A percentile compares a stretch with the other conserved stretches of the same genome.
phyloP scores from a whole-genome alignment of 2,888 invertebrate species.

The Parapristionchus giblindavisi region DNA sequence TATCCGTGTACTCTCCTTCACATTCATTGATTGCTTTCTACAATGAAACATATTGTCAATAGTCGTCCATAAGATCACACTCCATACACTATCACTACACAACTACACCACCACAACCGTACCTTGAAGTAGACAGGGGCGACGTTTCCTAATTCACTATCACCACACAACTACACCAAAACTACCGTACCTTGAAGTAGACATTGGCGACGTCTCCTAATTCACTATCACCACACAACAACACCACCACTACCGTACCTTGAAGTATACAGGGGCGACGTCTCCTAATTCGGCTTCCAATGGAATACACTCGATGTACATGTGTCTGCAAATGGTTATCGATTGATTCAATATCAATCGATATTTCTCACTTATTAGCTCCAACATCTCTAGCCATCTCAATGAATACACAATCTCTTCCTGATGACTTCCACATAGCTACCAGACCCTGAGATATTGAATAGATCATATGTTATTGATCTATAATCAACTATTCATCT shows the following conservation, averaged over 20 bases:
- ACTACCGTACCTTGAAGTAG: not conserved
- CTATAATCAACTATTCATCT: not conserved
- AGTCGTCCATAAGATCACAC: too few species aligned
- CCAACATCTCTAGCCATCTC: constrained; percentile 84
- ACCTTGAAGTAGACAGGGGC: not conserved
- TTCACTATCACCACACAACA: constrained; percentile 71
- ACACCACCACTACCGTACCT: constrained; percentile 74
- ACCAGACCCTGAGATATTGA: constrained; percentile 76
- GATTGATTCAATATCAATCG: not conserved
- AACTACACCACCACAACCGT: not conserved
- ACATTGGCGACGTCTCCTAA: too few species aligned
- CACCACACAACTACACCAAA: not conserved
- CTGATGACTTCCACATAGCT: constrained; percentile 79
- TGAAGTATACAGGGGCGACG: constrained; percentile 92
- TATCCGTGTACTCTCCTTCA: constrained; percentile 92
- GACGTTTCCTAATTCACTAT: too few species aligned
- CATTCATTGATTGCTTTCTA: constrained; percentile 92
- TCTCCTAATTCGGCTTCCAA: constrained; percentile 84
- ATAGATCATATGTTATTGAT: not conserved
- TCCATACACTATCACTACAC: too few species aligned
- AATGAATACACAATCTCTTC: constrained; percentile 86
- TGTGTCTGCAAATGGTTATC: constrained; percentile 78
- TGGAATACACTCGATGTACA: constrained; percentile 89
- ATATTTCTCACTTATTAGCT: constrained; percentile 66
- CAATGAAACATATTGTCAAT: constrained; percentile 54